These are phyloP conservation scores for Galeopterus variegatus DNA, from an alignment of 2,113 vertebrate genomes.

Conservation along the genomic window DNA sequence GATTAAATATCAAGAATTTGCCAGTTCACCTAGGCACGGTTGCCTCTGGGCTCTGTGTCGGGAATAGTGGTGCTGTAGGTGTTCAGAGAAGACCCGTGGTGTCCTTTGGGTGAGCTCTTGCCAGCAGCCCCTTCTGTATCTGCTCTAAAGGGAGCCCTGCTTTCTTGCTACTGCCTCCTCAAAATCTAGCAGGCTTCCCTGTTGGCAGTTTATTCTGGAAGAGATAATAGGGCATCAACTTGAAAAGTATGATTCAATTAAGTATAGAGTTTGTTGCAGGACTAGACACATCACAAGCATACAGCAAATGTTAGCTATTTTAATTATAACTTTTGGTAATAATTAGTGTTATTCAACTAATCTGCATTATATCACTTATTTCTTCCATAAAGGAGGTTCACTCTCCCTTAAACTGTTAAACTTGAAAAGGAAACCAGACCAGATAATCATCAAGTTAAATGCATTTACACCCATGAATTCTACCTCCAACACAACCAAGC, in stretches of 20 bases:
- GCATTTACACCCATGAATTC: constrained; percentile 46
- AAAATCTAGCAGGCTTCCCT: not conserved
- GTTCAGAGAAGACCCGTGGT: rapidly evolving
- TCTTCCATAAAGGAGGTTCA: constrained; percentile 49
- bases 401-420: constrained; percentile 33
- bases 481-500: constrained; percentile 73
- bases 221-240: not conserved
- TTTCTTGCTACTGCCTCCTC: not conserved
- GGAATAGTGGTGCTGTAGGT: not conserved
- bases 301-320: not conserved
- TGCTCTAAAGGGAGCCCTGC: not conserved
- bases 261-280: not conserved
- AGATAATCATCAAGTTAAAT: not conserved
- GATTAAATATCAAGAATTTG: not conserved
- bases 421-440: constrained; percentile 66
- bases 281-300: not conserved
- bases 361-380: not conserved
- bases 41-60: not conserved
- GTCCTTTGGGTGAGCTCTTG: not conserved
- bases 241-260: not conserved
- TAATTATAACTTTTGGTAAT: not conserved
- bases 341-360: not conserved
- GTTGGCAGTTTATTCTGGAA: not conserved
- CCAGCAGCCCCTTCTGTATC: not conserved
- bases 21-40: not conserved